phyloP scores from a whole-genome alignment of 2,113 vertebrate species.

The Crocuta crocuta region DNA sequence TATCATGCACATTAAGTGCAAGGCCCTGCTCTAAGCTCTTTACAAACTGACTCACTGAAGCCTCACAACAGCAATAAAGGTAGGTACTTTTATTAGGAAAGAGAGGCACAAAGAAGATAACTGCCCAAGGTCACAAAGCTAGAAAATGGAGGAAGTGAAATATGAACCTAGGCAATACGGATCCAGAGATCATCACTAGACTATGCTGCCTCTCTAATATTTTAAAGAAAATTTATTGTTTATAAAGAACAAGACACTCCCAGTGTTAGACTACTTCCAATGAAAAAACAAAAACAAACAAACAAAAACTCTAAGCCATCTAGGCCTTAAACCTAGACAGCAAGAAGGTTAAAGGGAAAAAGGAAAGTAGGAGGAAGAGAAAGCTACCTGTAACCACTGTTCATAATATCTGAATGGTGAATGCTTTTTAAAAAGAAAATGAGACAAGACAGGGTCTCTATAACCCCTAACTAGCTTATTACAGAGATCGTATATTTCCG shows the following conservation, averaged over 20 bases:
- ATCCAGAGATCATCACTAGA: not conserved
- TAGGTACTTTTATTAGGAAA: not conserved
- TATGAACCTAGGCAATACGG: not conserved
- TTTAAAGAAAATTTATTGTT: constrained; percentile 3
- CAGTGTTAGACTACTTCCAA: constrained; percentile 9
- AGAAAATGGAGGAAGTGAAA: not conserved
- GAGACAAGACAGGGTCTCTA: not conserved
- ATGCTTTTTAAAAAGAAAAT: constrained; percentile 14
- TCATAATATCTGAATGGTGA: not conserved
- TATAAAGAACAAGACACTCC: not conserved
- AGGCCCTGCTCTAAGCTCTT: not conserved
- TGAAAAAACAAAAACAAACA: not conserved
- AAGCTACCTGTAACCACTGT: not conserved
- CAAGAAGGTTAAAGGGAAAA: not conserved
- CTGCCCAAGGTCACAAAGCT: not conserved
- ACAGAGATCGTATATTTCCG: not conserved
- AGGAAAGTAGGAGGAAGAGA: not conserved
- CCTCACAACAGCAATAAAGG: not conserved
- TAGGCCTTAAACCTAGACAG: not conserved
- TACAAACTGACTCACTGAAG: not conserved
- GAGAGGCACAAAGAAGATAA: not conserved
- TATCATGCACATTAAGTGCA: not conserved
- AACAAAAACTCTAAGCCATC: not conserved
- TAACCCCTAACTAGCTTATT: not conserved
- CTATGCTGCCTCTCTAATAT: not conserved